These are phyloP conservation scores for Cynocephalus volans DNA, from an alignment of 2,113 vertebrate genomes.

Conservation along the genomic window DNA sequence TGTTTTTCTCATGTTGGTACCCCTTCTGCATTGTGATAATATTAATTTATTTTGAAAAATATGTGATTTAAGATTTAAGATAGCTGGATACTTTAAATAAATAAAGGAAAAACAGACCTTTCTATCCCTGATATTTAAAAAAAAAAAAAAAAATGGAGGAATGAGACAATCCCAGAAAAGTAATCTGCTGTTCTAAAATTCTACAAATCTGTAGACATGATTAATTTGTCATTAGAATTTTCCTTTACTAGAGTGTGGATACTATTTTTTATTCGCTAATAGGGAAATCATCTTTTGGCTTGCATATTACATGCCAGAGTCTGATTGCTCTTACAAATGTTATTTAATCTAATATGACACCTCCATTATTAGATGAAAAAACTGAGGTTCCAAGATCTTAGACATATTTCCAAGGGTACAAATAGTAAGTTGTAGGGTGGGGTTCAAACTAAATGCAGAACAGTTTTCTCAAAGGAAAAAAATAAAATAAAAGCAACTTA, in stretches of 20 bases:
- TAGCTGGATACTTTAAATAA: background rate
- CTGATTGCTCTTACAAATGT: background rate
- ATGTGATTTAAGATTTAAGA: conserved; percentile 13
- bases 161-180: background rate
- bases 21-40: background rate
- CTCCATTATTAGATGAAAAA: background rate
- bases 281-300: conserved; percentile 24
- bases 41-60: conserved; percentile 34
- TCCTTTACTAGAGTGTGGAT: background rate
- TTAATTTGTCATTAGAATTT: conserved; percentile 12
- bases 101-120: background rate
- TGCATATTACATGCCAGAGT: background rate
- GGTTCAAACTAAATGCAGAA: background rate
- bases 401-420: background rate
- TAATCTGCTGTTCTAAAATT: conserved; percentile 35
- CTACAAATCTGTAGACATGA: background rate
- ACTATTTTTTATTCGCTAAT: background rate
- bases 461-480: background rate
- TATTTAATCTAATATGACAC: background rate
- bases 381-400: background rate
- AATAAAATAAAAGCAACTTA: background rate
- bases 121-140: background rate
- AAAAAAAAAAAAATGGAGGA: background rate
- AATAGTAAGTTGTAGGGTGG: background rate
- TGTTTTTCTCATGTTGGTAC: background rate